A percentile compares a stretch with the other conserved stretches of the same genome.
These are phyloP conservation scores for Calidris pygmaea DNA, from an alignment of 2,113 vertebrate genomes.

Conservation along the genomic window DNA sequence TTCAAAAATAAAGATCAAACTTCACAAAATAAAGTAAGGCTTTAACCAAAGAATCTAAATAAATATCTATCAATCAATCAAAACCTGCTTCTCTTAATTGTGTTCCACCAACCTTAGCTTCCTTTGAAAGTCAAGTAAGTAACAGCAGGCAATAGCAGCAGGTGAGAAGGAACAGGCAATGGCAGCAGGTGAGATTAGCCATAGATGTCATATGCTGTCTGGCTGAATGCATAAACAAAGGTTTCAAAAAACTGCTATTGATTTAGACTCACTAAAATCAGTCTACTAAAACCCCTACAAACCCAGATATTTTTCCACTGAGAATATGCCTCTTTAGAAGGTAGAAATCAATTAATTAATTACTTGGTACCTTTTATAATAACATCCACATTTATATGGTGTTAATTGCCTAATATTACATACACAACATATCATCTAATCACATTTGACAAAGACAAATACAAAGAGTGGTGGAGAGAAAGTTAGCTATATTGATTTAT, in stretches of 20 bases:
- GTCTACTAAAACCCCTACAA: background rate
- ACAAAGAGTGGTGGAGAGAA: background rate
- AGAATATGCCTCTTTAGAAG: background rate
- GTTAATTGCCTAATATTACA: background rate
- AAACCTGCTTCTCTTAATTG: background rate
- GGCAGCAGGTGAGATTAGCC: constrained; percentile 28
- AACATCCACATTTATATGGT: background rate
- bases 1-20: background rate
- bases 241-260: background rate
- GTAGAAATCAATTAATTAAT: background rate
- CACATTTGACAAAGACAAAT: background rate
- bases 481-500: background rate
- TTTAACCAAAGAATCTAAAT: background rate
- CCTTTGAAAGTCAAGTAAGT: constrained; percentile 31
- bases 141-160: constrained; percentile 31
- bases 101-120: background rate
- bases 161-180: constrained; percentile 16
- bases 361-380: background rate
- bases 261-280: background rate
- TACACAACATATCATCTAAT: background rate
- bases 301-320: background rate
- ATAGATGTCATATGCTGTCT: background rate
- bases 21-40: background rate
- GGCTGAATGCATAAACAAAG: background rate
- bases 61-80: background rate